Evolutionary conservation across 1,140 invertebrate genomes (phyloP), one percentile per base, ranked within the genome.

Genomic region (Dreissena rostriformis): DNA sequence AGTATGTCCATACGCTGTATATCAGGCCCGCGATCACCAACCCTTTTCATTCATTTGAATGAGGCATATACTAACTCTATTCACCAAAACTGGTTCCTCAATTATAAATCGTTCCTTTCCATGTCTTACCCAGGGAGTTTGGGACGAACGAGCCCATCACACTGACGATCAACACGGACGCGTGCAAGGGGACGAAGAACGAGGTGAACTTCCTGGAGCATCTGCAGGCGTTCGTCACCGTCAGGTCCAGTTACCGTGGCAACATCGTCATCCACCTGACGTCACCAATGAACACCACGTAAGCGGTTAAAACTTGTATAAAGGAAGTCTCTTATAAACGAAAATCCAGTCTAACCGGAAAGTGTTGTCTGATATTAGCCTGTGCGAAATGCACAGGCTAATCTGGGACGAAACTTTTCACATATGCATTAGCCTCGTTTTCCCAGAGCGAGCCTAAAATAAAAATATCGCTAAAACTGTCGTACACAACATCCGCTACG

Each of bases 151-250:
- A 96, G 83, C 96, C 96, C 26, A 94, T 99, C 29, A 95, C 96
- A 6, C 93, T 99, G 89, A 96, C 96, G 90, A 98, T 99, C 78
- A 96, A 97, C 86, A 99, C 98, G 0, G 96, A 97, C 86, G 97
- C 98, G 4, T 99, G 99, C 92, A 95, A 96, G 57, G 97, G 97
- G 2, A 95, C 95, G 0, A 96, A 97, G 66, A 99, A 97, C 22
- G 97, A 99, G 94, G 97, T 99, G 4, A 97, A 98, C 93, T 99
- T 99, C 94, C 92, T 98, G 79, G 97, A 99, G 92, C 99, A 99
- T 93, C 98, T 99, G 19, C 99, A 99, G 93, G 98, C 98, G 0
- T 98, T 99, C 19, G 96, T 99, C 86, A 97, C 98, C 19, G 95
- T 99, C 28, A 93, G 99, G 93, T 95, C 97, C 0, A 96, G 97